phyloP scores from a whole-genome alignment of 37 sponge, comb jelly and placozoan genomes.

The Hormiphora californensis region DNA sequence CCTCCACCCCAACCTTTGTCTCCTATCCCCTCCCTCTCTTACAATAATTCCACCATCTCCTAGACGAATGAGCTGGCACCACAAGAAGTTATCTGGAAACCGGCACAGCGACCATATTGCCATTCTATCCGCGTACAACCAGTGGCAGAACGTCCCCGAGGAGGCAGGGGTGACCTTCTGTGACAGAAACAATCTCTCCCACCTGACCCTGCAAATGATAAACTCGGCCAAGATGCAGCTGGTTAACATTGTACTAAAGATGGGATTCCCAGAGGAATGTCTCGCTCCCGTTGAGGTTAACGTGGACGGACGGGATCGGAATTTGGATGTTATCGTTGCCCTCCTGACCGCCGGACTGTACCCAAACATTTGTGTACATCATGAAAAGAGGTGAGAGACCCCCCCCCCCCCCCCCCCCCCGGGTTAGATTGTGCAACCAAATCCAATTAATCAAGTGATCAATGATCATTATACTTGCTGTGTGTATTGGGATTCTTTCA shows the following conservation, averaged over 20 bases:
- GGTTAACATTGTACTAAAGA: slow-evolving; percentile 16
- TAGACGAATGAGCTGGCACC: slow-evolving; percentile 63
- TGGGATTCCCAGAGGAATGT: slow-evolving; percentile 53
- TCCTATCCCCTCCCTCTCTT: background rate
- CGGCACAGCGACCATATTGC: slow-evolving; percentile 78
- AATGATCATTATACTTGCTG: no score
- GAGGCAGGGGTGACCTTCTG: no score
- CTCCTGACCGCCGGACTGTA: slow-evolving; percentile 73
- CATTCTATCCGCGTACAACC: slow-evolving; percentile 69
- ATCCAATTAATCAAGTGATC: no score
- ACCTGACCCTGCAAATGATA: slow-evolving; percentile 48
- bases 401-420: no score
- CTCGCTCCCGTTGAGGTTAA: slow-evolving; percentile 8
- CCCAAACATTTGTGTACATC: slow-evolving; percentile 73
- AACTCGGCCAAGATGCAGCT: slow-evolving; percentile 52
- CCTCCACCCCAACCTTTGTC: no score
- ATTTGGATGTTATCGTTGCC: slow-evolving; percentile 57
- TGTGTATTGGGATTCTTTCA: no score
- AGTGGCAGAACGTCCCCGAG: slow-evolving; percentile 66
- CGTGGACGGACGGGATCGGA: slow-evolving; percentile 2
- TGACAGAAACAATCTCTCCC: slow-evolving; percentile 16
- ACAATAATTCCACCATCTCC: slow-evolving; percentile 57
- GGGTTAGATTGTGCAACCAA: no score
- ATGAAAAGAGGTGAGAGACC: slow-evolving; percentile 63
- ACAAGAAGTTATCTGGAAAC: slow-evolving; percentile 70